phyloP scores from a whole-genome alignment of 2,888 invertebrate genomes.

The Andrena haemorrhoa region DNA sequence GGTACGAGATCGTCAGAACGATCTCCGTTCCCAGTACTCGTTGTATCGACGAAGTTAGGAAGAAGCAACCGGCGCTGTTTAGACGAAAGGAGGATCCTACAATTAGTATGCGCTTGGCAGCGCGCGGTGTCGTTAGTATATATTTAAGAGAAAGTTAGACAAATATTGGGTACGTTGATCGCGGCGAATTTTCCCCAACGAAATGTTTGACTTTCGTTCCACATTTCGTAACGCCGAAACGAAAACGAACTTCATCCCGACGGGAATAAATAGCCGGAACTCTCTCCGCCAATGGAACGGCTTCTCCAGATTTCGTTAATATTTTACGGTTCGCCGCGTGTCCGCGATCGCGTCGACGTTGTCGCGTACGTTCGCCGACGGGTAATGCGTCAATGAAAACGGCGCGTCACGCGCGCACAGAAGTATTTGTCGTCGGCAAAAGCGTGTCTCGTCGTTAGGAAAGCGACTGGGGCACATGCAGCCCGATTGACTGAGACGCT shows the following conservation, averaged over 20 bases:
- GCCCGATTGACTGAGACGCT: constrained; percentile 47
- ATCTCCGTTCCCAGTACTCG: not conserved
- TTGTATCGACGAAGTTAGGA: not conserved
- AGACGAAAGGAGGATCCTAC: not conserved
- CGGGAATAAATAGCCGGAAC: constrained; percentile 18
- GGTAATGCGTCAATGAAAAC: constrained; percentile 63
- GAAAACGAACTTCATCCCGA: constrained; percentile 42
- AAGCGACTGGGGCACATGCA: constrained; percentile 65
- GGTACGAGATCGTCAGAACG: not conserved
- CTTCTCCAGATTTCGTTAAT: constrained; percentile 18
- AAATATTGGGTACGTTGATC: constrained; percentile 8
- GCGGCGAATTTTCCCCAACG: constrained; percentile 6
- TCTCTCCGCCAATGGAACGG: constrained; percentile 10
- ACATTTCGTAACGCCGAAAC: constrained; percentile 33
- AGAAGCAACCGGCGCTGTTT: not conserved
- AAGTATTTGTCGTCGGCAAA: constrained; percentile 63
- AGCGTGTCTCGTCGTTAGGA: constrained; percentile 69
- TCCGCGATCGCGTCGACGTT: not conserved
- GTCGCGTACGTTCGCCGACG: not conserved
- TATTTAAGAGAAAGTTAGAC: constrained; percentile 28
- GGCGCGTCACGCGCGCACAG: constrained; percentile 65
- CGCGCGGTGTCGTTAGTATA: not conserved
- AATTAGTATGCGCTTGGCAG: not conserved
- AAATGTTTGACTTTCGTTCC: constrained; percentile 30
- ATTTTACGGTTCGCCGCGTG: not conserved